Conservation (phyloP, 2,113 vertebrate species). For the Formicarius rufipectus region DNA sequence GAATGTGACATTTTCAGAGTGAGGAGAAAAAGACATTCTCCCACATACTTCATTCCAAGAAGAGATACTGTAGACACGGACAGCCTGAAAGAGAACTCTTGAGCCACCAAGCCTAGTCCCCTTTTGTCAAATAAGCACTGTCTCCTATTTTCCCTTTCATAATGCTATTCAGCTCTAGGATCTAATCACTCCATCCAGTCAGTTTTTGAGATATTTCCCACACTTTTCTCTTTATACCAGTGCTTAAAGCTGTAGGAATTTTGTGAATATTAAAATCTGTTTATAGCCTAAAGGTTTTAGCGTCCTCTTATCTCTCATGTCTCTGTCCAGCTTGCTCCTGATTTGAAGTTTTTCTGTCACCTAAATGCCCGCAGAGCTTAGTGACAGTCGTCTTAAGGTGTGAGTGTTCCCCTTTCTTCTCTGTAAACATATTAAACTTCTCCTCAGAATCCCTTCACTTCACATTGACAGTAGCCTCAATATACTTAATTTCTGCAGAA, state of each 20-base stretch:
- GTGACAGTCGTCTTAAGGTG: background rate
- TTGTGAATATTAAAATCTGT: slow-evolving; percentile 36
- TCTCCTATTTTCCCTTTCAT: background rate
- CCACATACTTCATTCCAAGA: background rate
- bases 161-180: background rate
- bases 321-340: slow-evolving; percentile 29
- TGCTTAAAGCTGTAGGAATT: slow-evolving; percentile 4
- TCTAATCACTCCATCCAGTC: background rate
- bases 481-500: background rate
- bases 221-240: background rate
- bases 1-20: background rate
- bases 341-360: slow-evolving; percentile 31
- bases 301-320: slow-evolving; percentile 24
- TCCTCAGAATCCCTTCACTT: background rate
- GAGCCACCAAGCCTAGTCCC: background rate
- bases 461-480: background rate
- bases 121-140: background rate
- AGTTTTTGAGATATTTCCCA: background rate
- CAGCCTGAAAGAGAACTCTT: background rate
- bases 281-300: slow-evolving; percentile 32
- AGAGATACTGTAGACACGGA: background rate
- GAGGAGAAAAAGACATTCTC: background rate
- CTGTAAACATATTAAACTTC: background rate
- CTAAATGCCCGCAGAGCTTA: slow-evolving; percentile 1
- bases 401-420: background rate